These are phyloP conservation scores for Mus caroli DNA, from an alignment of 2,797 vertebrate genomes.

Conservation along the genomic window DNA sequence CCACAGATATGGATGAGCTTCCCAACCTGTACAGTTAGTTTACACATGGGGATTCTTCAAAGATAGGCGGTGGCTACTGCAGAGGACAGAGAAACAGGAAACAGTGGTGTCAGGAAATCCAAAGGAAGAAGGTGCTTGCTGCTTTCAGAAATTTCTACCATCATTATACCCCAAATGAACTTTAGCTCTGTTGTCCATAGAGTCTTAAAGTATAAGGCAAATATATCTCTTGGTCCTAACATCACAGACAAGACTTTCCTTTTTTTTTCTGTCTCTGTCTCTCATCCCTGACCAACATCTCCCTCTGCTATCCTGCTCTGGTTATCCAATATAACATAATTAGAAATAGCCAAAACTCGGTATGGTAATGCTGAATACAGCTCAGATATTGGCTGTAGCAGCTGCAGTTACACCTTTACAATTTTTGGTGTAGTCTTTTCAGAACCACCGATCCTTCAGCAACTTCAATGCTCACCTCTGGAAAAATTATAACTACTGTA, in stretches of 20 bases:
- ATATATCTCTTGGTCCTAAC: not conserved
- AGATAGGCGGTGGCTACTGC: not conserved
- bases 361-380: slow-evolving; percentile 69
- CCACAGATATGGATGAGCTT: not conserved
- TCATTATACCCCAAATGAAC: not conserved
- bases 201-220: not conserved
- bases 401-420: slow-evolving; percentile 80
- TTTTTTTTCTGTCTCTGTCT: not conserved
- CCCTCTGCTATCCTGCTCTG: not conserved
- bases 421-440: slow-evolving; percentile 82
- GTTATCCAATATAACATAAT: not conserved
- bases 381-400: slow-evolving; percentile 67
- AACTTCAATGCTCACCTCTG: slow-evolving; percentile 83
- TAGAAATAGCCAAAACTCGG: not conserved
- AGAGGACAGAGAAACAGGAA: not conserved
- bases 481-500: slow-evolving; percentile 85
- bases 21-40: not conserved
- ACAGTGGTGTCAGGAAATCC: not conserved
- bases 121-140: not conserved
- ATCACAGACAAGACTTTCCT: not conserved
- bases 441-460: slow-evolving; percentile 83
- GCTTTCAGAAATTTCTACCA: not conserved
- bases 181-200: not conserved
- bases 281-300: not conserved
- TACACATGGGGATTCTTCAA: not conserved